Evolutionary conservation across 1,140 invertebrate species (phyloP).

Genomic region (Potamilus streckersoni): DNA sequence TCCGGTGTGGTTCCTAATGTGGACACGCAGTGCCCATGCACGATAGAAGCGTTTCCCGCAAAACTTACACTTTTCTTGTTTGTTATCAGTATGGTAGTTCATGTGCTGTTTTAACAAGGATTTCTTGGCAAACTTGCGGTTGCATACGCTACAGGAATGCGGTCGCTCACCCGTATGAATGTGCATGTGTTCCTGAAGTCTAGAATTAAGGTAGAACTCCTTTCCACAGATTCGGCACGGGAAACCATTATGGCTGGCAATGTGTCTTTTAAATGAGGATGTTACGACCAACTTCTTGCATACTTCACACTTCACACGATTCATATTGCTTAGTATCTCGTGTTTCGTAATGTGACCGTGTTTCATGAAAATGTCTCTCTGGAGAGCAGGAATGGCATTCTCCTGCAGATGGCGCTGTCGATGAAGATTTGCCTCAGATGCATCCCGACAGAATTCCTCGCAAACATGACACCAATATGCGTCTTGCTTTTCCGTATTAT

Average conservation of each 20-base stretch:
- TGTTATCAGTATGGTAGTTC: constrained; percentile 24
- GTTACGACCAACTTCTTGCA: constrained; percentile 23
- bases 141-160: constrained; percentile 88
- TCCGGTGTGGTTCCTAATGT: constrained; percentile 28
- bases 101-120: constrained; percentile 26
- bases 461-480: constrained; percentile 28
- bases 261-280: constrained; percentile 28
- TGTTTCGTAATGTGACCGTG: constrained; percentile 18
- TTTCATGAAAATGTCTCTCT: neutral
- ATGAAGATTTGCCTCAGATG: constrained; percentile 11
- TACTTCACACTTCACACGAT: constrained; percentile 15
- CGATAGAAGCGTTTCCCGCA: constrained; percentile 25
- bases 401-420: constrained; percentile 5
- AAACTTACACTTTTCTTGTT: constrained; percentile 15
- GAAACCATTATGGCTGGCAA: constrained; percentile 26
- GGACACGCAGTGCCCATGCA: constrained; percentile 27
- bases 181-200: constrained; percentile 38
- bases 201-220: constrained; percentile 23
- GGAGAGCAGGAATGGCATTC: constrained; percentile 7
- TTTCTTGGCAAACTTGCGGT: constrained; percentile 77
- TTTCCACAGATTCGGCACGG: constrained; percentile 15
- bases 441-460: constrained; percentile 18
- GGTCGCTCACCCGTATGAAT: constrained; percentile 88
- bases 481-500: neutral
- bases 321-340: neutral